A percentile compares a stretch with the other conserved stretches of the same genome.
Conservation (phyloP, 2,888 invertebrate species). For the Ormyrus thymus region DNA sequence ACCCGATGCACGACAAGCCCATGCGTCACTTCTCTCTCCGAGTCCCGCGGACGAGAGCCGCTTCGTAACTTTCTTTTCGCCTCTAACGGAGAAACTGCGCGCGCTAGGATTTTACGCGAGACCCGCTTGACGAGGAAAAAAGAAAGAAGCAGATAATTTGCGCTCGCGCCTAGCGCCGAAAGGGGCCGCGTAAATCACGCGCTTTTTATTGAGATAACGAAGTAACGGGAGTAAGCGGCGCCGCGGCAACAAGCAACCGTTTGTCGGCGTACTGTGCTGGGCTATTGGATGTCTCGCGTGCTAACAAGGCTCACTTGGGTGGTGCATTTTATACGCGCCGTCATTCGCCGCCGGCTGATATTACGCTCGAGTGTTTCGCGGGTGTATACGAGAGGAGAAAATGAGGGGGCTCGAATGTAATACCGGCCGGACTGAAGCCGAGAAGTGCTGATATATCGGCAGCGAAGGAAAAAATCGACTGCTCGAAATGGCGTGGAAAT, state of each 20-base stretch:
- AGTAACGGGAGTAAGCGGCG: conserved; percentile 22
- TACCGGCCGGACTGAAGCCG: neutral
- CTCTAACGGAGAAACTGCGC: too few relatives aligned
- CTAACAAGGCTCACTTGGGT: conserved; percentile 73
- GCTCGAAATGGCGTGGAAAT: too few relatives aligned
- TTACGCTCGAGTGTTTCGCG: conserved; percentile 65
- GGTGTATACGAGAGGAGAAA: conserved; percentile 27
- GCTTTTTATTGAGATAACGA: conserved; percentile 32
- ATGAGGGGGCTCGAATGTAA: neutral
- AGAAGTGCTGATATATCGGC: neutral
- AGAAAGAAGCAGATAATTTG: too few relatives aligned
- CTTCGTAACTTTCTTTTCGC: neutral
- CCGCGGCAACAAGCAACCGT: neutral
- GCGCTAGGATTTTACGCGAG: too few relatives aligned
- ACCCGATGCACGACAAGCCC: conserved; percentile 69
- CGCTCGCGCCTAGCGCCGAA: too few relatives aligned
- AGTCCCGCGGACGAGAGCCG: conserved; percentile 26
- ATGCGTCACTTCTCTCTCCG: conserved; percentile 62
- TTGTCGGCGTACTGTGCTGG: conserved; percentile 36
- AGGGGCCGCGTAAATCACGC: too few relatives aligned
- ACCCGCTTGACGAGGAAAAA: too few relatives aligned
- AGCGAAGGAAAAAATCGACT: too few relatives aligned
- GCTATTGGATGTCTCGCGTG: conserved; percentile 69
- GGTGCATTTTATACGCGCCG: conserved; percentile 64
- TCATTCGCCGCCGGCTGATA: conserved; percentile 65